A percentile compares a stretch with the other conserved stretches of the same genome.
Evolutionary conservation across 2,113 vertebrate genomes (phyloP).

Genomic region (Anolis carolinensis): DNA sequence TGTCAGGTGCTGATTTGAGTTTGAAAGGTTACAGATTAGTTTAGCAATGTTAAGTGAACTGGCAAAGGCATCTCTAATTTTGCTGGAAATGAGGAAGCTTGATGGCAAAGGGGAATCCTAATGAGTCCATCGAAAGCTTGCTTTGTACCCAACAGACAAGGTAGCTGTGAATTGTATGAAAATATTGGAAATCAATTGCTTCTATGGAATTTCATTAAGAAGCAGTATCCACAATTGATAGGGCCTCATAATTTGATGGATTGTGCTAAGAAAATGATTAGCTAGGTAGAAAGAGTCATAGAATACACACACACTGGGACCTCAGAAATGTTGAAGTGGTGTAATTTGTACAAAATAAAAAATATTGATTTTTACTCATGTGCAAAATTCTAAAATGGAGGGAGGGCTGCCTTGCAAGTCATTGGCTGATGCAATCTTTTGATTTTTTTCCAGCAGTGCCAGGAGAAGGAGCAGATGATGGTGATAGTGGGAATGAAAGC

Average conservation of each 20-base stretch:
- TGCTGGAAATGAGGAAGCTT: constrained; percentile 92
- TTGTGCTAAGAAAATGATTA: constrained; percentile 99
- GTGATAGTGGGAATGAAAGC: constrained; percentile 92
- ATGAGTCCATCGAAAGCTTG: constrained; percentile 94
- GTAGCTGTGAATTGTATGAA: constrained; percentile 95
- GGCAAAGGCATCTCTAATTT: constrained; percentile 91
- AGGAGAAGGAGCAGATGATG: constrained; percentile 90
- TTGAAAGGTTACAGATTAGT: constrained; percentile 84
- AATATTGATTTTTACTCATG: constrained; percentile 91
- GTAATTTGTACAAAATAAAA: constrained; percentile 93
- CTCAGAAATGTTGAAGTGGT: constrained; percentile 88
- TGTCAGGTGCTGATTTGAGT: constrained; percentile 77
- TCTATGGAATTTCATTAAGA: constrained; percentile 99
- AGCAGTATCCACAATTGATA: constrained; percentile 98
- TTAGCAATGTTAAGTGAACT: constrained; percentile 88
- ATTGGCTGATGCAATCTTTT: constrained; percentile 83
- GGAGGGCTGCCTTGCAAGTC: constrained; percentile 74
- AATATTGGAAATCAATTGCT: constrained; percentile 99
- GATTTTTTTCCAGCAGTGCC: constrained; percentile 81
- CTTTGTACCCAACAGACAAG: constrained; percentile 94
- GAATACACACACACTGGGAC: constrained; percentile 78
- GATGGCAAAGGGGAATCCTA: constrained; percentile 93
- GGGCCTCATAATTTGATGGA: constrained; percentile 99
- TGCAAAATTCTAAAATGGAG: constrained; percentile 87
- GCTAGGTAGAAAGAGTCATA: constrained; percentile 87